Evolutionary conservation across 1,140 invertebrate genomes (phyloP).

Genomic region (Zaprionus gabonicus): DNA sequence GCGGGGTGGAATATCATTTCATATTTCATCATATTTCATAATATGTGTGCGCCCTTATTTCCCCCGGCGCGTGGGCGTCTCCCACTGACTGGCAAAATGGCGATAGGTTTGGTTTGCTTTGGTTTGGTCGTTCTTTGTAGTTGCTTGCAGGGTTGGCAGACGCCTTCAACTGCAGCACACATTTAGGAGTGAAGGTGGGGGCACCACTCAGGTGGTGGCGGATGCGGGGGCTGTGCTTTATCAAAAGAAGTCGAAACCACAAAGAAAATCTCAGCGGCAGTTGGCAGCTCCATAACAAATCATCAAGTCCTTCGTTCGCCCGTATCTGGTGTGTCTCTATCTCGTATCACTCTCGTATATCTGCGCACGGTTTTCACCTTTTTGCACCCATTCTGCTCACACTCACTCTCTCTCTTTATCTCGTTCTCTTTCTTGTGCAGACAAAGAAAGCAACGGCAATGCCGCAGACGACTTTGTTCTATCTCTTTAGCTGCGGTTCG

Average conservation of each 20-base stretch:
- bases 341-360: slow-evolving; percentile 30
- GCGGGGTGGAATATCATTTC: slow-evolving; percentile 70
- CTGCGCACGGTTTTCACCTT: slow-evolving; percentile 63
- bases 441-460: slow-evolving; percentile 57
- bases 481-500: slow-evolving; percentile 64
- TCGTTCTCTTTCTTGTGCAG: not conserved
- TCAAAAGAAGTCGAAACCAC: slow-evolving; percentile 81
- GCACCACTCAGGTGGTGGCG: not conserved
- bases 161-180: slow-evolving; percentile 21
- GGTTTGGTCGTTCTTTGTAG: slow-evolving; percentile 53
- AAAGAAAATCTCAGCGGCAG: slow-evolving; percentile 79
- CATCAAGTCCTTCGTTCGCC: slow-evolving; percentile 57
- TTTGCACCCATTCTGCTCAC: slow-evolving; percentile 20
- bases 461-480: slow-evolving; percentile 51
- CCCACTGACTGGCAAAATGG: slow-evolving; percentile 53
- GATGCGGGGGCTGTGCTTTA: slow-evolving; percentile 30
- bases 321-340: slow-evolving; percentile 51
- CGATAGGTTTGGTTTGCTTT: slow-evolving; percentile 1
- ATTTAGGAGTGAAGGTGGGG: slow-evolving; percentile 33
- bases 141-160: slow-evolving; percentile 24
- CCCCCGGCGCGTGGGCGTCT: slow-evolving; percentile 52
- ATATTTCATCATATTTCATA: slow-evolving; percentile 80
- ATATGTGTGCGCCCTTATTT: slow-evolving; percentile 7
- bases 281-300: slow-evolving; percentile 56
- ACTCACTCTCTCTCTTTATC: not conserved